These are phyloP conservation scores for Rallus limicola DNA, from an alignment of 2,113 vertebrate genomes.

Conservation along the genomic window DNA sequence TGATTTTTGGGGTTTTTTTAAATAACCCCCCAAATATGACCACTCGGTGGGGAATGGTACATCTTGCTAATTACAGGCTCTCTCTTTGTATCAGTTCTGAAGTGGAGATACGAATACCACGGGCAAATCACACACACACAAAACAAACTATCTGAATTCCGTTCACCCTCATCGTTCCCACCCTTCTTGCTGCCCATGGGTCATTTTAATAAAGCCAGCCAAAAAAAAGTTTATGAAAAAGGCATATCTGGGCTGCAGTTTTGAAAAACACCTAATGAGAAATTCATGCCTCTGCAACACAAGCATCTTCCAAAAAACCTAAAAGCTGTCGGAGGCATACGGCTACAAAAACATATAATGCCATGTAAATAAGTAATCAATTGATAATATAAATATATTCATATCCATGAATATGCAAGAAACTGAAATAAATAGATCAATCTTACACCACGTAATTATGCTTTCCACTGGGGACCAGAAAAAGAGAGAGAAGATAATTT, in stretches of 20 bases:
- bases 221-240: no score
- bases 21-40: slow-evolving; percentile 18
- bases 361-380: no score
- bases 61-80: background rate
- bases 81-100: background rate
- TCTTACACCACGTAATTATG: background rate
- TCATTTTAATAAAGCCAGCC: background rate
- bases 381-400: no score
- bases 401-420: background rate
- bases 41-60: background rate
- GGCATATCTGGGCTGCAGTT: background rate
- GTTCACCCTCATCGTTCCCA: background rate
- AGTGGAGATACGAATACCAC: background rate
- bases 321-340: background rate
- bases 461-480: background rate
- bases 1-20: background rate
- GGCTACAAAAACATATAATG: background rate
- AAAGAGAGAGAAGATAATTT: background rate
- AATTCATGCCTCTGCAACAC: background rate
- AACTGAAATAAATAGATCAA: slow-evolving; percentile 2
- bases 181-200: background rate
- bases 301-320: background rate
- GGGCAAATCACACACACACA: background rate
- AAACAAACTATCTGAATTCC: slow-evolving; percentile 9
- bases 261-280: background rate